phyloP scores from a whole-genome alignment of 1,140 invertebrate species.

The Orius insidiosus region DNA sequence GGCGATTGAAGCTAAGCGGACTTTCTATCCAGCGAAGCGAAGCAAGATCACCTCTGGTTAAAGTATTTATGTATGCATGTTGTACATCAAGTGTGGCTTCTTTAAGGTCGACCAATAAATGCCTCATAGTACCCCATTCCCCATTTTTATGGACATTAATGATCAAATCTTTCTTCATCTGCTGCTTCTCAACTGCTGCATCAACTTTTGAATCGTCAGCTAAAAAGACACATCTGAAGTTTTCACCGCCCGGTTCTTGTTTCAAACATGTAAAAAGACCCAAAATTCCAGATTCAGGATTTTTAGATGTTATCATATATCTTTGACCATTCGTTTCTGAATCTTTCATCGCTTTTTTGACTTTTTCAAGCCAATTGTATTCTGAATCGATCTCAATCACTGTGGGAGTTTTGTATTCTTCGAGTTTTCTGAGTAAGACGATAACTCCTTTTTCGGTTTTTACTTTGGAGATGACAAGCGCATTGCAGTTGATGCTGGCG shows the following conservation, averaged over 20 bases:
- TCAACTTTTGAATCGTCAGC: constrained; percentile 5
- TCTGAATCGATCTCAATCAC: constrained; percentile 22
- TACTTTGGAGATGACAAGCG: constrained; percentile 35
- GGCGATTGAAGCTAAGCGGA: constrained; percentile 42
- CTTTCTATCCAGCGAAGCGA: constrained; percentile 88
- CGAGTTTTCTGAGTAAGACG: constrained; percentile 36
- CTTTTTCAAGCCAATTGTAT: constrained; percentile 62
- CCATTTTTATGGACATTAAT: constrained; percentile 65
- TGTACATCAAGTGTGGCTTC: constrained; percentile 43
- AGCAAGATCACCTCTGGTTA: constrained; percentile 76
- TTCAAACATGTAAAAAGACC: constrained; percentile 80
- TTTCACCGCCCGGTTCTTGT: constrained; percentile 60
- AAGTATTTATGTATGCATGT: constrained; percentile 83
- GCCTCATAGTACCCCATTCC: constrained; percentile 68
- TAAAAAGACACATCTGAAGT: constrained; percentile 33
- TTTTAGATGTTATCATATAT: constrained; percentile 50
- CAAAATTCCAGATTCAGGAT: constrained; percentile 55
- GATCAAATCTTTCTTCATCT: constrained; percentile 58
- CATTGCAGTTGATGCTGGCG: constrained; percentile 26
- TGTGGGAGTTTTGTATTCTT: neutral
- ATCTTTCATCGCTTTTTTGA: constrained; percentile 50
- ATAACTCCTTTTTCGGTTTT: constrained; percentile 36
- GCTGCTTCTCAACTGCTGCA: constrained; percentile 22
- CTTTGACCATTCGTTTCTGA: constrained; percentile 36
- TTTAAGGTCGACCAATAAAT: constrained; percentile 46